Conservation (phyloP, 2,888 invertebrate species). For the Agrypnus murinus region DNA sequence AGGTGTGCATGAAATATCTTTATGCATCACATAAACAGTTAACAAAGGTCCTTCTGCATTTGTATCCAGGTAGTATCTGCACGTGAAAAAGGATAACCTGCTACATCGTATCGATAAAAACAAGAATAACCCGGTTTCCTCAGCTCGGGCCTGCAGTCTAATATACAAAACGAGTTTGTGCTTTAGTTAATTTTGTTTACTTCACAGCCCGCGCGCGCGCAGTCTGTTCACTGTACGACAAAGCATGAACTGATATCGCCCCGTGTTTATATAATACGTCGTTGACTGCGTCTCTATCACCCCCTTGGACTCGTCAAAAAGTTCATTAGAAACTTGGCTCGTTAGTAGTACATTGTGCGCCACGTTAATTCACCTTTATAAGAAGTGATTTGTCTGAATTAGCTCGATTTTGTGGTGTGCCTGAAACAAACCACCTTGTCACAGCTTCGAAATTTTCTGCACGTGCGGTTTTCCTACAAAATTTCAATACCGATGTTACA, state of each 20-base stretch:
- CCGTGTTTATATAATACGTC: constrained; percentile 42
- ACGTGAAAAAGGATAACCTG: constrained; percentile 7
- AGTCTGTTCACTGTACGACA: constrained; percentile 45
- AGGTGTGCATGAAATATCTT: constrained; percentile 22
- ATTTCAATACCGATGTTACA: too few relatives aligned
- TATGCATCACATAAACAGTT: neutral
- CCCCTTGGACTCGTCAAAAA: constrained; percentile 35
- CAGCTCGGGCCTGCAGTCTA: neutral
- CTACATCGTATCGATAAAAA: neutral
- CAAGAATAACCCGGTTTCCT: constrained; percentile 12
- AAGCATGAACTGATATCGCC: constrained; percentile 37
- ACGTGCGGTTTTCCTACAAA: constrained; percentile 15
- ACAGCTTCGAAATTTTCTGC: constrained; percentile 1
- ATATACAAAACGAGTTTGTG: constrained; percentile 50
- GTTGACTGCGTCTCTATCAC: constrained; percentile 44
- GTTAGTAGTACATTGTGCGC: constrained; percentile 48
- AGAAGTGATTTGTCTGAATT: constrained; percentile 52
- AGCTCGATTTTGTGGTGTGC: constrained; percentile 32
- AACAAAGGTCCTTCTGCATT: neutral
- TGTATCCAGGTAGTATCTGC: neutral
- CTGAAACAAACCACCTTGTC: neutral
- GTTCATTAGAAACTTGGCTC: constrained; percentile 49
- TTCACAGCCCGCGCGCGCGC: too few relatives aligned
- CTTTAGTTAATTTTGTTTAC: constrained; percentile 55
- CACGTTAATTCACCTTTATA: constrained; percentile 48